phyloP scores from a whole-genome alignment of 2,888 invertebrate genomes.

The Archips crataeganus region DNA sequence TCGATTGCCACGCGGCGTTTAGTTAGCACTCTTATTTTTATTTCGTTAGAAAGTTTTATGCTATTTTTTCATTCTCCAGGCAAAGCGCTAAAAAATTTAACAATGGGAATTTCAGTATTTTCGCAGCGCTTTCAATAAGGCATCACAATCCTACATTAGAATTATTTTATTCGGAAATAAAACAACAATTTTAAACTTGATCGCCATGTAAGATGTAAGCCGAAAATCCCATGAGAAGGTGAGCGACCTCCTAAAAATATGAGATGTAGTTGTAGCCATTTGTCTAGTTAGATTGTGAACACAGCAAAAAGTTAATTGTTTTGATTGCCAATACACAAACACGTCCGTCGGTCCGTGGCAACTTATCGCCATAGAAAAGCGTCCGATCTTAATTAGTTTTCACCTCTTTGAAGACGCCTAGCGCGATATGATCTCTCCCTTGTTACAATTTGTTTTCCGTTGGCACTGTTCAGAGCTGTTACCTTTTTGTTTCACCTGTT shows the following conservation, averaged over 20 bases:
- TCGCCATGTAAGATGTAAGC: conserved; percentile 48
- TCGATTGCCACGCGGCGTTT: conserved; percentile 75
- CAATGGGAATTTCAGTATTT: conserved; percentile 8
- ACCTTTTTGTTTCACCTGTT: conserved; percentile 78
- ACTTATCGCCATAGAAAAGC: conserved; percentile 84
- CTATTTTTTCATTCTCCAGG: conserved; percentile 40
- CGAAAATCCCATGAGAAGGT: conserved; percentile 57
- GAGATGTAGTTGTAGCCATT: conserved; percentile 45
- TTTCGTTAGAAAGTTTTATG: conserved; percentile 62
- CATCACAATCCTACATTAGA: not conserved
- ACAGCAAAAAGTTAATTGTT: conserved; percentile 84
- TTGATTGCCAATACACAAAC: conserved; percentile 83
- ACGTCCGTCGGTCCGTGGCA: conserved; percentile 74
- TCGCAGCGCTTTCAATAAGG: conserved; percentile 11
- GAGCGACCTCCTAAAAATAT: conserved; percentile 47
- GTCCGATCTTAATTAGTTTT: conserved; percentile 85
- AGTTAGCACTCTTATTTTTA: conserved; percentile 70
- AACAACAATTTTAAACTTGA: conserved; percentile 35
- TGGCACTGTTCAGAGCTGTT: conserved; percentile 75
- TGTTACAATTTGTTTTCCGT: conserved; percentile 84
- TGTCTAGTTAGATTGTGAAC: conserved; percentile 71
- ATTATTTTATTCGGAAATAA: conserved; percentile 5
- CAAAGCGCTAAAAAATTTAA: conserved; percentile 2
- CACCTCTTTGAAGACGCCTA: conserved; percentile 84
- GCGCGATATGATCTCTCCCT: conserved; percentile 81